Evolutionary conservation across 2,888 invertebrate species (phyloP).

Genomic region (Halocaridina rubra): DNA sequence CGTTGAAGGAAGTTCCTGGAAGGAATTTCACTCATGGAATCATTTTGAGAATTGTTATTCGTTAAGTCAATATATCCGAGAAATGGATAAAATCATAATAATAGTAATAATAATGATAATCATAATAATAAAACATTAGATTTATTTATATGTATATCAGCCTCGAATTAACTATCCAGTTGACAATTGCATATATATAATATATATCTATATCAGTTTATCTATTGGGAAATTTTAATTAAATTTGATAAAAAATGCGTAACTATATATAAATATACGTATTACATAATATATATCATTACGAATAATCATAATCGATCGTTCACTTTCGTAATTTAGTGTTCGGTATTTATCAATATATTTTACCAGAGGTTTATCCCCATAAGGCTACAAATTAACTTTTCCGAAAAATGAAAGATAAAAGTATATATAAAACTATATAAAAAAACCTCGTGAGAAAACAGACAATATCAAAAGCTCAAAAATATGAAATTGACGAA

Average conservation of each 20-base stretch:
- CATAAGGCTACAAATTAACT: no score
- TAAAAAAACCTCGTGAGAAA: no score
- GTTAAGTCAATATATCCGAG: constrained; percentile 20
- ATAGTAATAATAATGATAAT: background rate
- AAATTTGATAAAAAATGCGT: background rate
- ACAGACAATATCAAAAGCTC: no score
- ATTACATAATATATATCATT: background rate
- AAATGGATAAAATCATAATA: background rate
- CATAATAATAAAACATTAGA: background rate
- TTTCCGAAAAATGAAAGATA: no score
- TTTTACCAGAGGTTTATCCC: no score
- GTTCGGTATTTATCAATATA: no score
- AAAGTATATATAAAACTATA: no score
- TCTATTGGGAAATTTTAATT: background rate
- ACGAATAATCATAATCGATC: background rate
- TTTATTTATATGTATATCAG: background rate
- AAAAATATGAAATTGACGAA: no score
- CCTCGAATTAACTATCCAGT: background rate
- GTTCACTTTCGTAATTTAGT: no score
- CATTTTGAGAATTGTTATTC: constrained; percentile 7
- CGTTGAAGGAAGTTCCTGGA: no score
- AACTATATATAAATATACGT: background rate
- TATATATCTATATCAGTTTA: background rate
- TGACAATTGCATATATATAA: background rate
- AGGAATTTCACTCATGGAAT: no score